Evolutionary conservation across 2,888 invertebrate species (phyloP).

Genomic region (Agonopterix alstromeriana): DNA sequence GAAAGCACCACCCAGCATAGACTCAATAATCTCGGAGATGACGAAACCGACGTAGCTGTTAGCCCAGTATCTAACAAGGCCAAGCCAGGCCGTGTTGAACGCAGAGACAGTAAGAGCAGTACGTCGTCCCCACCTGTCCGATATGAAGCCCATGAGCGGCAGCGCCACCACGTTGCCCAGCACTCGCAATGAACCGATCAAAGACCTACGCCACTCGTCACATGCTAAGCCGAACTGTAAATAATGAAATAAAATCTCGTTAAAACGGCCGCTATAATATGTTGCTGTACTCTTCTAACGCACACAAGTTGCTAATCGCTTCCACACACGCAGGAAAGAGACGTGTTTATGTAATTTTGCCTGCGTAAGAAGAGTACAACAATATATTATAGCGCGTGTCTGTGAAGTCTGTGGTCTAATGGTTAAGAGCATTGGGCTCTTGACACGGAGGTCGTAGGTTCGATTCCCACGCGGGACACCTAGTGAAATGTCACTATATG

Average conservation of each 20-base stretch:
- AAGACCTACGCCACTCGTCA: conserved; percentile 81
- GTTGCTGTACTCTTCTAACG: too few relatives aligned
- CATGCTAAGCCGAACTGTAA: conserved; percentile 78
- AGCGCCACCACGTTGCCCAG: conserved; percentile 81
- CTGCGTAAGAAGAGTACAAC: too few relatives aligned
- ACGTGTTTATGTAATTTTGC: too few relatives aligned
- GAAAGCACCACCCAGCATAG: conserved; percentile 80
- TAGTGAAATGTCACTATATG: too few relatives aligned
- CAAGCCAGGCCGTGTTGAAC: conserved; percentile 77
- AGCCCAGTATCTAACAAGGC: conserved; percentile 76
- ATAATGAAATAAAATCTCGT: conserved; percentile 9
- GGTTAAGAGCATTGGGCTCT: too few relatives aligned
- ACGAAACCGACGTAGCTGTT: conserved; percentile 80
- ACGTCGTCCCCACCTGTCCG: conserved; percentile 83
- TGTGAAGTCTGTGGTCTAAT: too few relatives aligned
- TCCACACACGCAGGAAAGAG: too few relatives aligned
- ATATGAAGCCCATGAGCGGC: conserved; percentile 81
- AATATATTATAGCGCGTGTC: too few relatives aligned
- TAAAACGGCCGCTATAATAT: too few relatives aligned
- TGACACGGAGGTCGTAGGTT: too few relatives aligned
- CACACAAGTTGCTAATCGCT: too few relatives aligned
- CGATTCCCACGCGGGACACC: too few relatives aligned
- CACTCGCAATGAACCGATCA: conserved; percentile 83
- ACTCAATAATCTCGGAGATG: conserved; percentile 81
- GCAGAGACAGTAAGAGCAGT: conserved; percentile 74